Base-by-base conservation (phyloP, 2,888 invertebrate genomes). In the Stegana nigrithorax region DNA sequence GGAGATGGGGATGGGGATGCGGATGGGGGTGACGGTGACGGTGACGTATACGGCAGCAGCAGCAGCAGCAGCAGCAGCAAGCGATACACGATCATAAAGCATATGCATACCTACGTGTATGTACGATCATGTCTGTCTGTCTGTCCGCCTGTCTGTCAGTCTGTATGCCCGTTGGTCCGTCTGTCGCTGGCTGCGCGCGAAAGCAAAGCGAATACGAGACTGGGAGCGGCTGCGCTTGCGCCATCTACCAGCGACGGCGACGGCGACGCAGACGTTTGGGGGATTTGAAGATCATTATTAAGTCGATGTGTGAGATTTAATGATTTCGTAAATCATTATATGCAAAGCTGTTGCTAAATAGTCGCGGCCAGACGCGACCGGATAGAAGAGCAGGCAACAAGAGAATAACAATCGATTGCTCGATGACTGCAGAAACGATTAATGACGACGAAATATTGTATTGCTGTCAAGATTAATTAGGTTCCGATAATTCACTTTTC, bases 401-500 rank as follows among this genome's bases (percentile, higher is more conserved):
- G 14, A 51, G 25, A 39, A 39, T 39, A n/a, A n/a, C 21, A 47
- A n/a, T 45, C 45, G 25, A 21, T 62, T 25, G 32, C 17, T 56
- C 27, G 32, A 10, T 60, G 56, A 12, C 12, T 39, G 32, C 64
- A 50, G 14, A 39, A 69, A 70, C 63, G 63, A 68, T 66, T 65
- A 59, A 65, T 65, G 63, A 64, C 60, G 59, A 42, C 42, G 74
- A 71, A 73, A 73, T 75, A 70, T n/a, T n/a, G n/a, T n/a, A n/a
- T 69, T 72, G 68, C 71, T 70, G 77, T 78, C 79, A 77, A 65
- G 64, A 75, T 75, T 79, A 77, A 77, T 79, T 80, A 78, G 72
- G 74, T 71, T 74, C 68, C 67, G 70, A 75, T 74, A 69, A 73
- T 73, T 72, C 71, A 69, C 62, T 64, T 56, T 59, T 55, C 39